These are phyloP conservation scores for Tringa solitaria DNA, from an alignment of 2,113 vertebrate species.

Conservation along the genomic window DNA sequence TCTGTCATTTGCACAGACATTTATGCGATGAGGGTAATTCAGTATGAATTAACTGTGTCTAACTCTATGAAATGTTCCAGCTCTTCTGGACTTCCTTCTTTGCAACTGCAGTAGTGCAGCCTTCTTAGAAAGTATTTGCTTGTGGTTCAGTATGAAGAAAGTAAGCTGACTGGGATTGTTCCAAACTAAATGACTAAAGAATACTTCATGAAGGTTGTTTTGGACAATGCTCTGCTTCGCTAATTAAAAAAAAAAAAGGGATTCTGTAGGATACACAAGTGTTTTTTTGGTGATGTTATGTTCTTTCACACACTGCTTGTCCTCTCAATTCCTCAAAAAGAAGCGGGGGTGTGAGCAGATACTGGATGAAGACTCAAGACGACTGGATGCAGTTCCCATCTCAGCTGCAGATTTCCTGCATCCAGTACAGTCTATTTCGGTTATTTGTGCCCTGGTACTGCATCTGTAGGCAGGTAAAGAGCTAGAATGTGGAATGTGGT, in stretches of 20 bases:
- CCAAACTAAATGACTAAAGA: background rate
- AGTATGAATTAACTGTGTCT: background rate
- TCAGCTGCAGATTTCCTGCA: background rate
- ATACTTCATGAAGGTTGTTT: background rate
- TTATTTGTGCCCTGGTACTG: background rate
- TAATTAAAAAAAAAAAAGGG: background rate
- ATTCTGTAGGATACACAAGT: background rate
- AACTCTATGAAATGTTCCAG: background rate
- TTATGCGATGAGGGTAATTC: constrained; percentile 21
- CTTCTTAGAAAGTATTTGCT: background rate
- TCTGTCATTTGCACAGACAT: constrained; percentile 30
- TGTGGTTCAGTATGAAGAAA: background rate
- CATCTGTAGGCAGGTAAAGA: background rate
- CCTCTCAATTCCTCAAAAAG: background rate
- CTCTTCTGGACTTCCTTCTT: background rate
- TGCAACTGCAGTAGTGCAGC: background rate
- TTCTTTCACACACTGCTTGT: background rate
- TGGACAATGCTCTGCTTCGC: background rate
- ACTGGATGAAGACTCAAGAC: background rate
- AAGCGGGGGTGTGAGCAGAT: background rate
- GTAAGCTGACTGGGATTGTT: background rate
- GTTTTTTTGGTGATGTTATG: fast-evolving
- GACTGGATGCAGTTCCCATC: background rate
- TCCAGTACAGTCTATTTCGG: background rate
- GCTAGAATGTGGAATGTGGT: background rate